phyloP scores from a whole-genome alignment of 1,140 invertebrate species.

The Aplysia californica region DNA sequence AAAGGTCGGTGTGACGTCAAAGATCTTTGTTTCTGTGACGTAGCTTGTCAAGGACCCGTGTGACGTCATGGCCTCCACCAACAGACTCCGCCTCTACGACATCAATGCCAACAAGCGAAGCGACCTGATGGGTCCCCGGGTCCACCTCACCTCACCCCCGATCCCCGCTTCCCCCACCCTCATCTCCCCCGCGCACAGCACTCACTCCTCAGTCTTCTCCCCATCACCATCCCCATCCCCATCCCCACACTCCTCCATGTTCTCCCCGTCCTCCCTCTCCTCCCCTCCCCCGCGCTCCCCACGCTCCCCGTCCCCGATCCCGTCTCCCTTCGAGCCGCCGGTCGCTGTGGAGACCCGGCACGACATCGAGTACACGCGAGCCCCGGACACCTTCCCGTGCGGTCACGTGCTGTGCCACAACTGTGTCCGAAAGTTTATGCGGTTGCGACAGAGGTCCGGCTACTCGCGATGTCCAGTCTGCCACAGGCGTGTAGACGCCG shows the following conservation, averaged over 20 bases:
- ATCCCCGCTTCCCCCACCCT: not conserved
- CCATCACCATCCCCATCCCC: not conserved
- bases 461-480: conserved; percentile 46
- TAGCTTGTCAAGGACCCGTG: not conserved
- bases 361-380: conserved; percentile 43
- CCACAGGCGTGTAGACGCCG: conserved; percentile 19
- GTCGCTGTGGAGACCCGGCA: conserved; percentile 9
- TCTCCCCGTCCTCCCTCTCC: not conserved
- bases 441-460: conserved; percentile 23
- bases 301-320: conserved; percentile 3
- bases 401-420: conserved; percentile 62
- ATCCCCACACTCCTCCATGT: not conserved
- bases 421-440: conserved; percentile 52
- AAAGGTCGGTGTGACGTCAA: too few species aligned
- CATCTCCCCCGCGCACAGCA: not conserved
- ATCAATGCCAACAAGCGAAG: conserved; percentile 23
- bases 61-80: not conserved
- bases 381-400: conserved; percentile 61
- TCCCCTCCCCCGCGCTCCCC: not conserved
- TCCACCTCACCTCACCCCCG: not conserved
- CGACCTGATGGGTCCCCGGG: not conserved
- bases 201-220: not conserved
- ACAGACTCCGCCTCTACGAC: conserved; percentile 7
- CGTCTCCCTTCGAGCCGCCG: conserved; percentile 2
- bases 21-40: not conserved